phyloP scores from a whole-genome alignment of 2,888 invertebrate species.

The Latheticus oryzae region DNA sequence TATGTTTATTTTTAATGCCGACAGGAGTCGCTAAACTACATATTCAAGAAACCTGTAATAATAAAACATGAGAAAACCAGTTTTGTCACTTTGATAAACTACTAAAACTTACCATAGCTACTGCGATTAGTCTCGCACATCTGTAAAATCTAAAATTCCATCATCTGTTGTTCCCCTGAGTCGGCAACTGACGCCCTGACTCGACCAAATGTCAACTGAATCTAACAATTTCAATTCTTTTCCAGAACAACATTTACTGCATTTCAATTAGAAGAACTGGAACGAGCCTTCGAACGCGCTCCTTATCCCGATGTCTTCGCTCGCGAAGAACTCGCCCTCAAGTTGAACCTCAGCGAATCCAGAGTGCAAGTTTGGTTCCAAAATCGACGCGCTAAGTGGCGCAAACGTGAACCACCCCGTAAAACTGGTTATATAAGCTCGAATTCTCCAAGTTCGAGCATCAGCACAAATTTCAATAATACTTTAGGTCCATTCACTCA shows the following conservation, averaged over 20 bases:
- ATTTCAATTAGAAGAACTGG: conserved; percentile 92
- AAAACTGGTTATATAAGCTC: conserved; percentile 85
- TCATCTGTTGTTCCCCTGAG: conserved; percentile 45
- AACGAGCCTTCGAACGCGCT: conserved; percentile 93
- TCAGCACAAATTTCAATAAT: conserved; percentile 65
- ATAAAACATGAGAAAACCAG: conserved; percentile 1
- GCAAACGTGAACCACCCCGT: conserved; percentile 92
- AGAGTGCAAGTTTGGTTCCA: conserved; percentile 87
- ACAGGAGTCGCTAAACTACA: no score
- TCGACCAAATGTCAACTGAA: conserved; percentile 40
- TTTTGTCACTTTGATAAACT: conserved; percentile 1
- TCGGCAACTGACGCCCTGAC: conserved; percentile 48
- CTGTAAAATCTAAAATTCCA: conserved; percentile 34
- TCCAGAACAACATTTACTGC: conserved; percentile 94
- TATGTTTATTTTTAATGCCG: no score
- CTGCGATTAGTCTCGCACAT: conserved; percentile 30
- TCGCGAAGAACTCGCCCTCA: conserved; percentile 91
- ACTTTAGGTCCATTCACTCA: conserved; percentile 70
- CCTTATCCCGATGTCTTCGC: conserved; percentile 98
- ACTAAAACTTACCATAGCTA: conserved; percentile 1
- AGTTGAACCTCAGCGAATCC: conserved; percentile 88
- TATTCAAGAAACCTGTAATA: no score
- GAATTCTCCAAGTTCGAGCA: conserved; percentile 75
- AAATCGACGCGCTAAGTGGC: conserved; percentile 93
- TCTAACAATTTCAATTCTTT: conserved; percentile 10